A percentile compares a stretch with the other conserved stretches of the same genome.
Evolutionary conservation across 2,113 vertebrate species (phyloP).

Genomic region (Ageneiosus marmoratus): DNA sequence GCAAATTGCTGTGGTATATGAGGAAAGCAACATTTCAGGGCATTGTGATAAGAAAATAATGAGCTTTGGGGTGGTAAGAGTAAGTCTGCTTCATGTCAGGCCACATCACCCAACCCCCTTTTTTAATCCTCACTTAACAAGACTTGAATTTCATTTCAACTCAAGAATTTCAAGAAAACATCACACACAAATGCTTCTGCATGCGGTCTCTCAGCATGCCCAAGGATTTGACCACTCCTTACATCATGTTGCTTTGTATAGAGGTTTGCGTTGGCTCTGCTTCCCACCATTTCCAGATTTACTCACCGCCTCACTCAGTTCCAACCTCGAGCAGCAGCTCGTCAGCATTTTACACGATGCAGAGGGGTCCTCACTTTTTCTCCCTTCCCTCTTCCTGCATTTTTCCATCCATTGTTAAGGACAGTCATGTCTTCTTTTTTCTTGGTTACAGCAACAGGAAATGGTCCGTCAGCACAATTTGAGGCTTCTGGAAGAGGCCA

Average conservation of each 20-base stretch:
- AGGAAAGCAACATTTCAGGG: too few species aligned
- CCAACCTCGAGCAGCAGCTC: conserved; percentile 21
- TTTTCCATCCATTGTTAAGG: conserved; percentile 49
- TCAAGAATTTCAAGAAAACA: background rate
- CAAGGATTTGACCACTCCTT: background rate
- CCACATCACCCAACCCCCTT: background rate
- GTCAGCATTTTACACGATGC: conserved; percentile 62
- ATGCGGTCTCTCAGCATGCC: background rate
- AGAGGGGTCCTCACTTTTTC: conserved; percentile 36
- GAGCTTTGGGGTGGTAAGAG: too few species aligned
- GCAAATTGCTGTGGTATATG: too few species aligned
- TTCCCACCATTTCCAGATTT: conserved; percentile 45
- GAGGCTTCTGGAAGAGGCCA: conserved; percentile 49
- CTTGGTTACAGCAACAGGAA: conserved; percentile 55
- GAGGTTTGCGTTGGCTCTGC: conserved; percentile 56
- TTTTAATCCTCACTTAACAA: background rate
- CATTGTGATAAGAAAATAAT: background rate
- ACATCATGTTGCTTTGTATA: background rate
- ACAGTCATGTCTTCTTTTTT: conserved; percentile 30
- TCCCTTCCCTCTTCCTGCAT: conserved; percentile 44
- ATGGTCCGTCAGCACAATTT: conserved; percentile 69
- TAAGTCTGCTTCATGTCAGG: too few species aligned
- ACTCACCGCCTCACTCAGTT: conserved; percentile 39
- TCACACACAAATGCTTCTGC: background rate
- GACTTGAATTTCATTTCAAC: too few species aligned